phyloP scores from a whole-genome alignment of 2,888 invertebrate genomes.

The Griposia aprilina region DNA sequence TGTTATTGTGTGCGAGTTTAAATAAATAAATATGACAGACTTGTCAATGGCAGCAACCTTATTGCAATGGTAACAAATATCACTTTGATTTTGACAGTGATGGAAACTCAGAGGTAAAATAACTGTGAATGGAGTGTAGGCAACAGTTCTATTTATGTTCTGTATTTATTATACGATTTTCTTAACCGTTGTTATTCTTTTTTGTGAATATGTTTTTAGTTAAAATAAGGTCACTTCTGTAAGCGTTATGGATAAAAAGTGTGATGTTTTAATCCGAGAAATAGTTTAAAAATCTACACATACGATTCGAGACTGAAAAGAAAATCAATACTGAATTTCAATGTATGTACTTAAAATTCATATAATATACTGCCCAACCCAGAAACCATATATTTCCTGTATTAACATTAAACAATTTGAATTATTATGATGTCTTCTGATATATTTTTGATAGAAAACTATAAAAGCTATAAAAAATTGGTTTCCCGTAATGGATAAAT shows the following conservation, averaged over 20 bases:
- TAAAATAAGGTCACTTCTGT: background rate
- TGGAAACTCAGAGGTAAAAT: no score
- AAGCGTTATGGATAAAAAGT: background rate
- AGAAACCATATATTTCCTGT: background rate
- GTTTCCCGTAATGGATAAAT: constrained; percentile 45
- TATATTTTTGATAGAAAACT: constrained; percentile 17
- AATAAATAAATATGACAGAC: no score
- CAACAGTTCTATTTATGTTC: background rate
- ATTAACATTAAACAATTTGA: background rate
- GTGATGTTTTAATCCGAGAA: background rate
- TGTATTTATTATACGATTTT: background rate
- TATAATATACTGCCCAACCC: background rate
- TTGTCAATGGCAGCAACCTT: no score
- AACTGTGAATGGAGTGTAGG: background rate
- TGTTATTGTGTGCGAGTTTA: no score
- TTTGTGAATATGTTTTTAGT: background rate
- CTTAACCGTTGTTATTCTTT: background rate
- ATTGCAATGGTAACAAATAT: no score
- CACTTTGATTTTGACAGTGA: no score
- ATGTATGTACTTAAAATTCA: background rate
- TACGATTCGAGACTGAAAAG: background rate
- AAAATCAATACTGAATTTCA: background rate
- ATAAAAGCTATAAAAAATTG: constrained; percentile 25
- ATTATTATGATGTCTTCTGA: constrained; percentile 27
- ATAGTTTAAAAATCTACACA: background rate